Percentiles rank a stretch among this genome's conserved stretches.
Conservation (phyloP, 2,797 vertebrate species). For the Sebastes ruberrimus region DNA sequence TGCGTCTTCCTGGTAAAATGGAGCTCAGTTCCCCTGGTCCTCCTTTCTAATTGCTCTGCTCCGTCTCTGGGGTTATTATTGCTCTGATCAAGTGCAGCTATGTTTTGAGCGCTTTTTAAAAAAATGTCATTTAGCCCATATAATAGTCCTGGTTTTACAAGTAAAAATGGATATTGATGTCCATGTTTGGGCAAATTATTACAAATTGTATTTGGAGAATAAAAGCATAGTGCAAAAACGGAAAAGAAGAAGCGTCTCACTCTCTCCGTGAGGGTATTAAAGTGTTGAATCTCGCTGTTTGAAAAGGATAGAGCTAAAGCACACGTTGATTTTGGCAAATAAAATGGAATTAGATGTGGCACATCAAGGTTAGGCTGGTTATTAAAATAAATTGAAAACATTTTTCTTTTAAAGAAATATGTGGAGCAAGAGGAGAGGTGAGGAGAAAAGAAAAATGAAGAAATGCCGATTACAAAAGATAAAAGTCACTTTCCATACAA, state of each 20-base stretch:
- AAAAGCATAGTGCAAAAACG: neutral
- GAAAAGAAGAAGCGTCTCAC: neutral
- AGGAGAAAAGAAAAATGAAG: neutral
- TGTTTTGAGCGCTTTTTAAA: constrained; percentile 27
- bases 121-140: constrained; percentile 20
- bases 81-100: constrained; percentile 52
- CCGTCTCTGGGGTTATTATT: constrained; percentile 46
- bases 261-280: neutral
- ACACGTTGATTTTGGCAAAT: neutral
- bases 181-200: neutral
- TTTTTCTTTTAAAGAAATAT: neutral
- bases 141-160: constrained; percentile 1
- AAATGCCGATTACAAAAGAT: neutral
- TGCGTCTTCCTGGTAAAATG: constrained; percentile 28
- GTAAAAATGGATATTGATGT: neutral
- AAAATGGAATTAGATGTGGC: neutral
- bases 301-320: neutral
- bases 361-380: neutral
- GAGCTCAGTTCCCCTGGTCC: constrained; percentile 25
- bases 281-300: neutral
- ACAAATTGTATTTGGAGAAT: neutral
- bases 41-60: constrained; percentile 48
- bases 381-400: neutral
- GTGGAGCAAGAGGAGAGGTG: neutral
- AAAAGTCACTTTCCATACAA: neutral